Conservation (phyloP, 2,888 invertebrate genomes). For the Urechis unicinctus region DNA sequence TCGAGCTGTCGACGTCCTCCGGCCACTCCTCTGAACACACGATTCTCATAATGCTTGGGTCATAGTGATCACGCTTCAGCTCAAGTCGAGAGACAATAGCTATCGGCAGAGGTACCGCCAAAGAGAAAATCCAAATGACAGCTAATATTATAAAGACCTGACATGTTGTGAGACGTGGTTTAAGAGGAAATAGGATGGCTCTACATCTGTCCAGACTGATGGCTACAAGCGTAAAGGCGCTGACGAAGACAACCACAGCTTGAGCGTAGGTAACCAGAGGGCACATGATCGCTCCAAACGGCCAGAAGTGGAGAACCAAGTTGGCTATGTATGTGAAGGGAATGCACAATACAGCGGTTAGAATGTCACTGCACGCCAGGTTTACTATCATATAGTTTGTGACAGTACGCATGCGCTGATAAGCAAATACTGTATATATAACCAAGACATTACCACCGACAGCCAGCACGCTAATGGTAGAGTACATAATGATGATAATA, state of each 20-base stretch:
- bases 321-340: constrained; percentile 64
- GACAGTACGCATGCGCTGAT: constrained; percentile 41
- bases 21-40: constrained; percentile 28
- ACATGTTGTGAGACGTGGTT: constrained; percentile 41
- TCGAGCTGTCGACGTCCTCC: constrained; percentile 31
- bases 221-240: constrained; percentile 83
- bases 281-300: constrained; percentile 76
- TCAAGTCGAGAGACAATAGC: constrained; percentile 63
- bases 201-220: constrained; percentile 85
- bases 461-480: constrained; percentile 49
- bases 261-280: constrained; percentile 77
- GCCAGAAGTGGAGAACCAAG: constrained; percentile 75
- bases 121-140: constrained; percentile 69
- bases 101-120: constrained; percentile 74
- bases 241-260: constrained; percentile 58
- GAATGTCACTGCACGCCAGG: constrained; percentile 49
- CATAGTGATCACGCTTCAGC: neutral
- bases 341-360: constrained; percentile 52
- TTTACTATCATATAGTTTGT: constrained; percentile 65
- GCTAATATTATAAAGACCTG: constrained; percentile 64
- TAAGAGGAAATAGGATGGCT: constrained; percentile 81
- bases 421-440: constrained; percentile 7
- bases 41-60: neutral
- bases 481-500: constrained; percentile 51
- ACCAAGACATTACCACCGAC: constrained; percentile 47